Percentiles rank a stretch among this genome's conserved stretches.
phyloP scores from a whole-genome alignment of 2,888 invertebrate species.

The Acleris sparsana region DNA sequence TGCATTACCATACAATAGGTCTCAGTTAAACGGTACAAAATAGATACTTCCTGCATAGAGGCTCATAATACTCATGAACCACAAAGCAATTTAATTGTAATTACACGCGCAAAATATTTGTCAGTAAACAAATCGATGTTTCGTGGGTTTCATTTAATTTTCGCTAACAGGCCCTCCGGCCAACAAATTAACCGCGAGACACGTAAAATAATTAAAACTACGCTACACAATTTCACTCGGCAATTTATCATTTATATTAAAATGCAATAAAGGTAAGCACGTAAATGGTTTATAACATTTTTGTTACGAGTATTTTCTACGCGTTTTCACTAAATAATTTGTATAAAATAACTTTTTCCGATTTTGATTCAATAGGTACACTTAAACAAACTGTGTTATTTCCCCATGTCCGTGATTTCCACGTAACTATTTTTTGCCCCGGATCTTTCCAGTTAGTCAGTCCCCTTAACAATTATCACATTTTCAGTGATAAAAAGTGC shows the following conservation, averaged over 20 bases:
- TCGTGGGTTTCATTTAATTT: neutral
- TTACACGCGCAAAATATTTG: conserved; percentile 1
- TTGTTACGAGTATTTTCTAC: too few relatives aligned
- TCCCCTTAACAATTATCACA: too few relatives aligned
- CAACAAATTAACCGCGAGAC: neutral
- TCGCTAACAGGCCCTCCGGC: neutral
- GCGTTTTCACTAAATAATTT: too few relatives aligned
- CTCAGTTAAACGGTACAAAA: conserved; percentile 64
- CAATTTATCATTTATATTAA: neutral
- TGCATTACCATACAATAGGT: conserved; percentile 71
- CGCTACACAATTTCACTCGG: neutral
- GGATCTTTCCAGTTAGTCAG: too few relatives aligned
- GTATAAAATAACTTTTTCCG: too few relatives aligned
- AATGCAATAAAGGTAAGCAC: too few relatives aligned
- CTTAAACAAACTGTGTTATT: too few relatives aligned
- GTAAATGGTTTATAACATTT: too few relatives aligned
- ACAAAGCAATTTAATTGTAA: conserved; percentile 13
- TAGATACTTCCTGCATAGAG: conserved; percentile 55
- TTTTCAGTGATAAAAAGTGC: too few relatives aligned
- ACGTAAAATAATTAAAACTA: neutral
- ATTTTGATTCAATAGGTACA: too few relatives aligned
- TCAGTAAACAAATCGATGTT: neutral
- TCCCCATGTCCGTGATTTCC: too few relatives aligned
- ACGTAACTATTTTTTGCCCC: too few relatives aligned
- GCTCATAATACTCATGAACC: conserved; percentile 42